These are phyloP conservation scores for Spinus pinus DNA, from an alignment of 2,797 vertebrate genomes.

Conservation along the genomic window DNA sequence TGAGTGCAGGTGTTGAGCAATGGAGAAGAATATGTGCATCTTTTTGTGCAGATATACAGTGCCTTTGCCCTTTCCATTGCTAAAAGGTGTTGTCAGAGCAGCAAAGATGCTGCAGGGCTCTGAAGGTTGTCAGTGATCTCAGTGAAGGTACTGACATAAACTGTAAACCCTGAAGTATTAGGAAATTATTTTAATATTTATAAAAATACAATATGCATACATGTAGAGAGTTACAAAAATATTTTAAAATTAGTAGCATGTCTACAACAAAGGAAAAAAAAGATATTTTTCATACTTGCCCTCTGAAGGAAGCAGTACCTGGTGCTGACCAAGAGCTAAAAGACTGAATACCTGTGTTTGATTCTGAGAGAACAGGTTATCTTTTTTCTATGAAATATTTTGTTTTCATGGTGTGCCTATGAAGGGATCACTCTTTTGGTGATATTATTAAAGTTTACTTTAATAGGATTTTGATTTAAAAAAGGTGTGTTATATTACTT, in stretches of 20 bases:
- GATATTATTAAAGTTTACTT: neutral
- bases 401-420: neutral
- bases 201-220: neutral
- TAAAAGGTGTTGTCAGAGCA: neutral
- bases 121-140: neutral
- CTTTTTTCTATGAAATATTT: neutral
- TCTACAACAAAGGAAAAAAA: neutral
- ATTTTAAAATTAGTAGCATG: neutral
- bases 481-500: neutral
- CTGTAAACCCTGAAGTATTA: neutral
- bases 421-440: neutral
- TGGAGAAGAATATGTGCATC: neutral
- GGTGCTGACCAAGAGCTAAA: neutral
- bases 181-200: neutral
- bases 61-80: neutral
- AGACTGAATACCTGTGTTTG: neutral
- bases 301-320: neutral
- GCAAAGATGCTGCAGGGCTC: neutral
- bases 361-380: neutral
- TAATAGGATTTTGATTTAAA: neutral
- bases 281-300: neutral
- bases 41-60: neutral
- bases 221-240: neutral
- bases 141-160: neutral
- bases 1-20: neutral